Conservation (phyloP, 2,888 invertebrate genomes). For the Beris chalybata region DNA sequence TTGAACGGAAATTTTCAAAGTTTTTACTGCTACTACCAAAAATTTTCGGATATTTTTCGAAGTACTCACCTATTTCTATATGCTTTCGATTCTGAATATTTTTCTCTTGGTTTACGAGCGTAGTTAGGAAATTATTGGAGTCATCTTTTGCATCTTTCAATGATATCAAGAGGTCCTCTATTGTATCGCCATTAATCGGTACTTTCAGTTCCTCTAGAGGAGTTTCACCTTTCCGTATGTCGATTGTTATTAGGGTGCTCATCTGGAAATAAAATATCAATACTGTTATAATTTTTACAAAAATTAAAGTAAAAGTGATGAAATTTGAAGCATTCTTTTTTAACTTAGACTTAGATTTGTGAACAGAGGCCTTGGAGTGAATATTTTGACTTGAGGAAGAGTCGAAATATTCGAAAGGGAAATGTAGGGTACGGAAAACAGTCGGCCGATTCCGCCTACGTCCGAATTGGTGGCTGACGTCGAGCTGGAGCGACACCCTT, state of each 20-base stretch:
- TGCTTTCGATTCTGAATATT: constrained; percentile 13
- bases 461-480: too few species aligned
- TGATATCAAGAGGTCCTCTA: constrained; percentile 16
- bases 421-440: too few species aligned
- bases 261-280: constrained; percentile 4
- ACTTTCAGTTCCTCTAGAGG: background rate
- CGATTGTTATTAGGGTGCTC: constrained; percentile 9
- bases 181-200: background rate
- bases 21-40: too few species aligned
- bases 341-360: too few species aligned
- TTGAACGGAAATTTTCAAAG: background rate
- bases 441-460: too few species aligned
- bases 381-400: too few species aligned
- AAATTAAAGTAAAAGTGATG: too few species aligned
- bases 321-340: too few species aligned
- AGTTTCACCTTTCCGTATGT: constrained; percentile 12
- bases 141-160: constrained; percentile 21
- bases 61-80: constrained; percentile 19
- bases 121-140: constrained; percentile 21
- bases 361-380: too few species aligned
- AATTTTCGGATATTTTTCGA: background rate
- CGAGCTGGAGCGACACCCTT: too few species aligned
- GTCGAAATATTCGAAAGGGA: too few species aligned
- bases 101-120: constrained; percentile 19
- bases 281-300: too few species aligned